Percentiles rank a stretch among this genome's conserved stretches.
Conservation (phyloP, 2,888 invertebrate genomes). For the Cynaeus angustus region DNA sequence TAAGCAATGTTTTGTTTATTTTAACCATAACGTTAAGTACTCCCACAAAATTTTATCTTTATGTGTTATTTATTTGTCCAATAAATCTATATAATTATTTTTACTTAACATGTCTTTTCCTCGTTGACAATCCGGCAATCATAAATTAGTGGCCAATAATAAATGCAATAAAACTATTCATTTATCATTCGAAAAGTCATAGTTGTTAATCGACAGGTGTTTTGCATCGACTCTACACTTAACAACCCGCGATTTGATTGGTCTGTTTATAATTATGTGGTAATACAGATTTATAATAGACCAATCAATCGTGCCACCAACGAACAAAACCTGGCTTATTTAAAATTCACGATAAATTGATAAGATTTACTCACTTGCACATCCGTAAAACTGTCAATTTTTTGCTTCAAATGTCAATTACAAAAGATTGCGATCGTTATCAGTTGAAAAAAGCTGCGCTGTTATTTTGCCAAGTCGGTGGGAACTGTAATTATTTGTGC, state of each 20-base stretch:
- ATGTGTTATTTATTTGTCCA: constrained; percentile 11
- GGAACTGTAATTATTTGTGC: constrained; percentile 5
- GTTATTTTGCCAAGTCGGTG: constrained; percentile 7
- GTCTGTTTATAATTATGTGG: constrained; percentile 10
- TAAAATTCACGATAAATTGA: constrained; percentile 8
- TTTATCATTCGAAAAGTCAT: constrained; percentile 3
- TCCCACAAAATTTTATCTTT: constrained; percentile 10
- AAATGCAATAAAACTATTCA: background rate
- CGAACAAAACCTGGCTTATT: background rate
- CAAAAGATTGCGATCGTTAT: background rate
- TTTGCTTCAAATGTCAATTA: constrained; percentile 13
- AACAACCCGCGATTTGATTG: background rate
- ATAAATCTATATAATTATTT: constrained; percentile 12
- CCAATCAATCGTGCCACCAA: background rate
- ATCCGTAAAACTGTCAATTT: constrained; percentile 13
- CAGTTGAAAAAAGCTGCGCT: constrained; percentile 1
- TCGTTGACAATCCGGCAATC: background rate
- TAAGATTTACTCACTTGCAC: constrained; percentile 6
- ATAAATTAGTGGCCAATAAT: constrained; percentile 5
- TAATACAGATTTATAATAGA: background rate
- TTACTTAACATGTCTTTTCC: background rate
- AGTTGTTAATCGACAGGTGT: constrained; percentile 9
- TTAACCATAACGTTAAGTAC: constrained; percentile 10
- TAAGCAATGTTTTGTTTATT: constrained; percentile 18
- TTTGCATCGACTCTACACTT: constrained; percentile 7